phyloP scores from a whole-genome alignment of 2,888 invertebrate species.

The Carpatolechia fugitivella region DNA sequence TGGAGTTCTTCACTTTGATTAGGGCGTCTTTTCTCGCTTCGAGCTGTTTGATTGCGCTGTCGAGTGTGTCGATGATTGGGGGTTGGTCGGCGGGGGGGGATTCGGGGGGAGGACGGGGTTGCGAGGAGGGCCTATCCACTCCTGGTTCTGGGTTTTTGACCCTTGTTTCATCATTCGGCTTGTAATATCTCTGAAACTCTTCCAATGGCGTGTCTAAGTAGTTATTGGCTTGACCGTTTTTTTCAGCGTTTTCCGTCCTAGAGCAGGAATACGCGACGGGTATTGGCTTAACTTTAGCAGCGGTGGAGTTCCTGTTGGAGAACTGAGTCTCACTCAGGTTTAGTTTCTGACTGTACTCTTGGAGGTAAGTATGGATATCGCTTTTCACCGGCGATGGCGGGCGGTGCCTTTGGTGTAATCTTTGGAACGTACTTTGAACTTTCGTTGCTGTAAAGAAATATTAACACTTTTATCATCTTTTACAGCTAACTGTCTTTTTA shows the following conservation, averaged over 20 bases:
- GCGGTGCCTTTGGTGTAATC: background rate
- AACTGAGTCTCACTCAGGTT: slow-evolving; percentile 36
- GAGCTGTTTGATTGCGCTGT: background rate
- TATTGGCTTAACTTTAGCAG: slow-evolving; percentile 37
- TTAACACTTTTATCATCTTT: too few species aligned
- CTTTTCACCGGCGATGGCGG: slow-evolving; percentile 23
- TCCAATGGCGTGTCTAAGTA: slow-evolving; percentile 53
- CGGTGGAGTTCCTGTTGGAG: slow-evolving; percentile 34
- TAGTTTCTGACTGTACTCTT: slow-evolving; percentile 41
- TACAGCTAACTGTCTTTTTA: too few species aligned
- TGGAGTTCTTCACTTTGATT: slow-evolving; percentile 25
- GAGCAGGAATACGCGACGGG: slow-evolving; percentile 26
- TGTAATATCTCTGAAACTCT: slow-evolving; percentile 62
- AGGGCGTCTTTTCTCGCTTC: slow-evolving; percentile 21
- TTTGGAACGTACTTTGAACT: background rate
- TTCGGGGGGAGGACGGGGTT: background rate
- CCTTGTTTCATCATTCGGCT: background rate
- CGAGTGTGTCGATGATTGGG: background rate
- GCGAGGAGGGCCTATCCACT: background rate
- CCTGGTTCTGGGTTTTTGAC: background rate
- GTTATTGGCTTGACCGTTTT: slow-evolving; percentile 29
- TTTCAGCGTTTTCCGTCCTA: background rate
- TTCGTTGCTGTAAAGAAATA: background rate
- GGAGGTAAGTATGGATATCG: slow-evolving; percentile 51
- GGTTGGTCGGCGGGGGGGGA: background rate